phyloP scores from a whole-genome alignment of 2,113 vertebrate genomes.

The Ailurus styani region DNA sequence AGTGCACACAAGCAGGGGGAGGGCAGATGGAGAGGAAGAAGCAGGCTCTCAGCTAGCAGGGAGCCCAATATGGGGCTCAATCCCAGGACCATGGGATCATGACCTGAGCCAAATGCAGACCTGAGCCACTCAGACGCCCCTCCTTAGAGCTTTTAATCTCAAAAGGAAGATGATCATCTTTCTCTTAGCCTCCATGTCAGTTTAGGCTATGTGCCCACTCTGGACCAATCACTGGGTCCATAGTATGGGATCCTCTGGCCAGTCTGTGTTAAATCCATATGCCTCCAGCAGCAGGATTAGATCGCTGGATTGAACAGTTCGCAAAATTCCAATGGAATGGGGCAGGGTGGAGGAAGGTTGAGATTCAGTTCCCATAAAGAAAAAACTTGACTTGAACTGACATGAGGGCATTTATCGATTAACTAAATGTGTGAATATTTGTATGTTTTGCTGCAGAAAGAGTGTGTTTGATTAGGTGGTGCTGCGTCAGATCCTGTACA shows the following conservation, averaged over 20 bases:
- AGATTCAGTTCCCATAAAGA: background rate
- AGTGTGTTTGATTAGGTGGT: background rate
- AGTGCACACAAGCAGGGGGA: too few relatives aligned
- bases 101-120: too few relatives aligned
- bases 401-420: background rate
- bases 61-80: too few relatives aligned
- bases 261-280: background rate
- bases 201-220: background rate
- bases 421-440: background rate
- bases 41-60: too few relatives aligned
- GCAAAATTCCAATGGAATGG: background rate
- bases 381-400: background rate
- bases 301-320: background rate
- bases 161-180: background rate
- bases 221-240: background rate
- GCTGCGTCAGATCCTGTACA: background rate
- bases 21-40: too few relatives aligned
- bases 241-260: background rate
- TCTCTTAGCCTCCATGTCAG: background rate
- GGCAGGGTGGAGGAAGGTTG: background rate
- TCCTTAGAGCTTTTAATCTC: background rate
- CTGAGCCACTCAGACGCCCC: too few relatives aligned
- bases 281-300: background rate
- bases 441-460: background rate
- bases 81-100: too few relatives aligned